Evolutionary conservation across 2,888 invertebrate genomes (phyloP).

Genomic region (Bimastos eiseni): DNA sequence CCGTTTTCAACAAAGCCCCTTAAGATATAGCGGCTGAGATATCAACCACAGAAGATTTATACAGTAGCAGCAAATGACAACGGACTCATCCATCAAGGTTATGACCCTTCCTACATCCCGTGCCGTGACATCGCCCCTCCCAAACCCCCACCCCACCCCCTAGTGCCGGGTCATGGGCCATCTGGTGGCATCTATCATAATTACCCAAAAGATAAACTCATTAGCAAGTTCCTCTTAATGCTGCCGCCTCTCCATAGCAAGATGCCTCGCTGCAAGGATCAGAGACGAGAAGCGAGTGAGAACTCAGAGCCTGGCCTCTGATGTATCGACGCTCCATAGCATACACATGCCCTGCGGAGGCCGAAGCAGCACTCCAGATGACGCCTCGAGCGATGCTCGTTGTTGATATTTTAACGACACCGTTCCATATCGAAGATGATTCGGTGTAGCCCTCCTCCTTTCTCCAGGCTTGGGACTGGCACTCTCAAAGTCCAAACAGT

Average conservation of each 20-base stretch:
- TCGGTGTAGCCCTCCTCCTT: no score
- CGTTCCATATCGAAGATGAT: no score
- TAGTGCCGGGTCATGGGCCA: neutral
- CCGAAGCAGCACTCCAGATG: no score
- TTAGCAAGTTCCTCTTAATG: neutral
- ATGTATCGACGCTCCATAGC: no score
- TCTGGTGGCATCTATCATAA: neutral
- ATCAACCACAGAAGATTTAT: neutral
- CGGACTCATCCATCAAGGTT: neutral
- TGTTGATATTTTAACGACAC: no score
- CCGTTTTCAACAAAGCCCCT: neutral
- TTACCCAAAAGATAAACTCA: neutral
- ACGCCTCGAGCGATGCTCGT: no score
- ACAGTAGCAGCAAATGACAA: neutral
- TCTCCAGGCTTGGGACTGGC: no score
- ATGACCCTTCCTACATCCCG: neutral
- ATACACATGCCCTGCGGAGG: no score
- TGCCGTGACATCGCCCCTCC: neutral
- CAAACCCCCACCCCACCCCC: neutral
- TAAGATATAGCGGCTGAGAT: neutral
- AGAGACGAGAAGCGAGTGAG: neutral
- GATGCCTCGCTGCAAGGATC: neutral
- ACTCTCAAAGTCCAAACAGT: no score
- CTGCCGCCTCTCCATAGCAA: neutral
- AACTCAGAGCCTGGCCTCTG: neutral